Conservation (phyloP, 2,797 vertebrate species). For the Lithobates pipiens region DNA sequence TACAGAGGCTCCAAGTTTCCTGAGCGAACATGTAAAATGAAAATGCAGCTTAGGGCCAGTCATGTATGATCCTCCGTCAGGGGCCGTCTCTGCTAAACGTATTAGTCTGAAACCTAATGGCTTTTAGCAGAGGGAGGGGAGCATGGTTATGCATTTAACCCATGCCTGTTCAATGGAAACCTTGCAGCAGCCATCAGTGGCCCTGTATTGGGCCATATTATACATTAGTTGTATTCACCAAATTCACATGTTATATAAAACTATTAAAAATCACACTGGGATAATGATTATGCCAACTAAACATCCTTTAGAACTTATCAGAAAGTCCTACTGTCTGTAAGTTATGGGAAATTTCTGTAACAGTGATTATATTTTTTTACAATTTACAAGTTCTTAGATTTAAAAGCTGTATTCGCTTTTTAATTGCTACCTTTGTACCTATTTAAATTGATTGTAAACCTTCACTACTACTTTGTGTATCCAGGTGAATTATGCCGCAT, state of each 20-base stretch:
- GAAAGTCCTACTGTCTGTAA: no score
- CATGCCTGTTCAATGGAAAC: not conserved
- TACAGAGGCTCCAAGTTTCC: slow-evolving; percentile 59
- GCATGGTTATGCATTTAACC: slow-evolving; percentile 32
- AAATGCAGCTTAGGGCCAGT: slow-evolving; percentile 40
- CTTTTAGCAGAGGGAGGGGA: slow-evolving; percentile 37
- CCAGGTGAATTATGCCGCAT: no score
- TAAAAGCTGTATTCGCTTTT: no score
- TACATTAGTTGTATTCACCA: not conserved
- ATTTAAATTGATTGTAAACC: no score
- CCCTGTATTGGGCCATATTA: not conserved
- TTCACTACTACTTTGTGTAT: no score
- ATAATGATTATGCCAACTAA: no score
- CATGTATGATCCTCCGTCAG: slow-evolving; percentile 52
- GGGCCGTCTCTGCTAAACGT: slow-evolving; percentile 53
- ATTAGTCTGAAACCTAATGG: slow-evolving; percentile 59
- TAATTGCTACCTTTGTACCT: no score
- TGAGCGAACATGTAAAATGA: slow-evolving; percentile 58
- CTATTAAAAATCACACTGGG: not conserved
- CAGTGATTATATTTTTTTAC: no score
- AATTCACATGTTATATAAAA: not conserved
- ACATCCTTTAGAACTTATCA: no score
- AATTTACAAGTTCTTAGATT: no score
- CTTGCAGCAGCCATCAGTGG: not conserved
- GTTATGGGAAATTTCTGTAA: no score